Evolutionary conservation across 2,797 vertebrate genomes (phyloP).

Genomic region (Leuciscus waleckii): DNA sequence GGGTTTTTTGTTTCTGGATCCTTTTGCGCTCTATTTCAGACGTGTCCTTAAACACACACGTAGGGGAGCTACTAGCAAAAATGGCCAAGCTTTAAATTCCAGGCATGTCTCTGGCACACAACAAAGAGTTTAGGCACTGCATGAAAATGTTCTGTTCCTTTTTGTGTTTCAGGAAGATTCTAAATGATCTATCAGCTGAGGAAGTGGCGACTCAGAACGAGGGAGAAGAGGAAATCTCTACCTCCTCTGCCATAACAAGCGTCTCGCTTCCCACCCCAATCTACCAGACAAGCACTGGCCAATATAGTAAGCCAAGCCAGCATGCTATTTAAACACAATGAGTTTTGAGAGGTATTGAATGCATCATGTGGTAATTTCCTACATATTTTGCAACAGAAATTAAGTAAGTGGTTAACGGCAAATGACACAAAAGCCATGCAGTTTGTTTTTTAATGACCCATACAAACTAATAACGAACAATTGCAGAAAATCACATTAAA

Average conservation of each 20-base stretch:
- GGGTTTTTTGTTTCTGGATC: background rate
- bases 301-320: conserved; percentile 87
- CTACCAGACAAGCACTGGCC: conserved; percentile 98
- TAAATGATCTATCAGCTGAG: conserved; percentile 97
- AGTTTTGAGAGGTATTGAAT: background rate
- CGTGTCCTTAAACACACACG: background rate
- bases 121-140: background rate
- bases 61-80: background rate
- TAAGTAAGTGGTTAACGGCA: background rate
- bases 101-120: background rate
- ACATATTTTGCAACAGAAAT: conserved; percentile 2
- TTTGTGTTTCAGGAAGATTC: conserved; percentile 87
- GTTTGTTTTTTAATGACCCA: background rate
- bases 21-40: background rate
- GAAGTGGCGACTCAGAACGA: conserved; percentile 93
- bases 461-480: background rate
- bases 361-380: conserved; percentile 10
- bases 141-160: conserved; percentile 10
- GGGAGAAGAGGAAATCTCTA: conserved; percentile 95
- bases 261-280: conserved; percentile 98
- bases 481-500: background rate
- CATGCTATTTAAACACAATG: background rate
- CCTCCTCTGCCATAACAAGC: conserved; percentile 90
- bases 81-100: background rate
- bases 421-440: background rate